These are phyloP conservation scores for Cantharis lateralis DNA, from an alignment of 2,888 invertebrate species.

Conservation along the genomic window DNA sequence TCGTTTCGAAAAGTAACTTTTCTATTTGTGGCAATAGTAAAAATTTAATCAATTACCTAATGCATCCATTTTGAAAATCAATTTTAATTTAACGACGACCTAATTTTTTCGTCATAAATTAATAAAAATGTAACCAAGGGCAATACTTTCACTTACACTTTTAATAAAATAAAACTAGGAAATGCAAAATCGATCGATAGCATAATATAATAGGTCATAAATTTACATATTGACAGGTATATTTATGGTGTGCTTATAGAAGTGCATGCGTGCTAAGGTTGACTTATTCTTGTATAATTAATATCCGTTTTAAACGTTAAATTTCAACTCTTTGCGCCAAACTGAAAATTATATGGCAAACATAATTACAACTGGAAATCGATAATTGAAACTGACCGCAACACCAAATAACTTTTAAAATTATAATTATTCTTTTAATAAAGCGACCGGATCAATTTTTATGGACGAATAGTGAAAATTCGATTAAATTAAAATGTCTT, in stretches of 20 bases:
- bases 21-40: neutral
- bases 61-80: neutral
- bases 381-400: neutral
- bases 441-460: neutral
- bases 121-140: neutral
- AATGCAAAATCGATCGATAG: constrained; percentile 13
- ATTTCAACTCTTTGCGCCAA: neutral
- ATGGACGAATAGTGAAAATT: neutral
- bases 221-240: constrained; percentile 19
- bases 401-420: neutral
- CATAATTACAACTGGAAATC: neutral
- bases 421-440: neutral
- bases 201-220: constrained; percentile 15
- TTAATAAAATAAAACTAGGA: constrained; percentile 11
- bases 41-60: neutral
- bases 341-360: neutral
- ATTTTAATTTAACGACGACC: neutral
- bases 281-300: constrained; percentile 12
- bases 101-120: neutral
- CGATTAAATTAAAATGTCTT: neutral
- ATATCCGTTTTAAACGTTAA: constrained; percentile 8
- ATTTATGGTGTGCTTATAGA: constrained; percentile 10
- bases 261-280: constrained; percentile 19
- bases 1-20: neutral
- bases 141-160: constrained; percentile 9